Conservation (phyloP, 2,797 vertebrate genomes). For the Sebastes diaconus region DNA sequence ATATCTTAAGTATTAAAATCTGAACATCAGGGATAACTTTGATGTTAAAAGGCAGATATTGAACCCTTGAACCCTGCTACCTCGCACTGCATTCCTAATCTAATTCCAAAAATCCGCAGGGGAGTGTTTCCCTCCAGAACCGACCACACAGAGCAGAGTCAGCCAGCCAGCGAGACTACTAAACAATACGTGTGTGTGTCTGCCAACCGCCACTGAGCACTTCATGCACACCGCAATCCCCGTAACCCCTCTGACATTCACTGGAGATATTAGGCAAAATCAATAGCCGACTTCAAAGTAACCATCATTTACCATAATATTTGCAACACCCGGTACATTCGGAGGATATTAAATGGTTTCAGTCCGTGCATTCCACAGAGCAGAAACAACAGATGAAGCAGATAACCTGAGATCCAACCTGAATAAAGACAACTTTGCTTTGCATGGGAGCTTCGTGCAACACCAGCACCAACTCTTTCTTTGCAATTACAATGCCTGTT, state of each 20-base stretch:
- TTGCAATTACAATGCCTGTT: background rate
- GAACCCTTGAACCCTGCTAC: constrained; percentile 70
- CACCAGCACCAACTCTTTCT: background rate
- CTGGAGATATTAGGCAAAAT: constrained; percentile 65
- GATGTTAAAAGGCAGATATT: constrained; percentile 64
- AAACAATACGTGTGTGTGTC: constrained; percentile 33
- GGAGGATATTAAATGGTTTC: constrained; percentile 67
- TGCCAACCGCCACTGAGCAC: constrained; percentile 36
- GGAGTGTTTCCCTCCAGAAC: constrained; percentile 50
- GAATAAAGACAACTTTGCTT: constrained; percentile 68
- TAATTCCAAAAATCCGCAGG: constrained; percentile 67
- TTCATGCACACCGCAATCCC: constrained; percentile 50
- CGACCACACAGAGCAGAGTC: constrained; percentile 37
- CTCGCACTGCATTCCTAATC: constrained; percentile 68
- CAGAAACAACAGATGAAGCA: constrained; percentile 65
- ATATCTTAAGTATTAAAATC: constrained; percentile 57
- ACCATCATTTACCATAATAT: constrained; percentile 56
- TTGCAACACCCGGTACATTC: constrained; percentile 43
- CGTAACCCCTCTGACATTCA: constrained; percentile 51
- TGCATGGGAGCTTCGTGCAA: constrained; percentile 47
- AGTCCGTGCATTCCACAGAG: constrained; percentile 59
- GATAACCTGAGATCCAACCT: constrained; percentile 69
- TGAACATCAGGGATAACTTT: constrained; percentile 54
- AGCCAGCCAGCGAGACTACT: constrained; percentile 22
- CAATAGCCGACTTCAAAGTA: constrained; percentile 70